phyloP scores from a whole-genome alignment of 37 sponge, comb jelly and placozoan species.

The Tethya wilhelma region DNA sequence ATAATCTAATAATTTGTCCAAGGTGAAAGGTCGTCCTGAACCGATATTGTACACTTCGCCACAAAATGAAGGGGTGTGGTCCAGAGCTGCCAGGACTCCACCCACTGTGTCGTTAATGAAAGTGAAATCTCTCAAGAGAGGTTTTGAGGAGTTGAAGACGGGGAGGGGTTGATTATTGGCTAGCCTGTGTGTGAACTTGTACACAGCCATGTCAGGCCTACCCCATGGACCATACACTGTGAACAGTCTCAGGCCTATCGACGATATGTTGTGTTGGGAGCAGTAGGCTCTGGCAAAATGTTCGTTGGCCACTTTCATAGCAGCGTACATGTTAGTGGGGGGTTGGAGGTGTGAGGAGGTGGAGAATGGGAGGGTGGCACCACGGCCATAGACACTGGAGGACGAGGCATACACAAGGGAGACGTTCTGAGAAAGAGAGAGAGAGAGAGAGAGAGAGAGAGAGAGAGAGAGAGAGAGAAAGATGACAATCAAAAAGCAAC shows the following conservation, averaged over 20 bases:
- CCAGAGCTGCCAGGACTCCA: conserved; percentile 52
- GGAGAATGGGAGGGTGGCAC: conserved; percentile 64
- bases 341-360: neutral
- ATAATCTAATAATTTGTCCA: conserved; percentile 39
- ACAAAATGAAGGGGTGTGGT: conserved; percentile 44
- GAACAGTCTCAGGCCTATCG: conserved; percentile 70
- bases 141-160: neutral
- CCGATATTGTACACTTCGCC: conserved; percentile 79
- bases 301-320: conserved; percentile 68
- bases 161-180: neutral
- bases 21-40: conserved; percentile 38
- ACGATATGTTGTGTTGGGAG: conserved; percentile 13
- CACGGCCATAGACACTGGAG: conserved; percentile 78
- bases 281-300: conserved; percentile 69
- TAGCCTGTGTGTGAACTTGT: conserved; percentile 51
- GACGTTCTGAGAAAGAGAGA: conserved; percentile 5
- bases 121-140: conserved; percentile 74
- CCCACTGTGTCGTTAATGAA: conserved; percentile 72
- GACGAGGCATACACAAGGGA: conserved; percentile 79
- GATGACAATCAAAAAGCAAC: neutral
- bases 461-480: conserved; percentile 31
- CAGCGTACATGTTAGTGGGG: conserved; percentile 80
- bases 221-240: conserved; percentile 92
- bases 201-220: conserved; percentile 88
- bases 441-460: conserved; percentile 43